phyloP scores from a whole-genome alignment of 2,113 vertebrate genomes.

The Megaceryle torquata region DNA sequence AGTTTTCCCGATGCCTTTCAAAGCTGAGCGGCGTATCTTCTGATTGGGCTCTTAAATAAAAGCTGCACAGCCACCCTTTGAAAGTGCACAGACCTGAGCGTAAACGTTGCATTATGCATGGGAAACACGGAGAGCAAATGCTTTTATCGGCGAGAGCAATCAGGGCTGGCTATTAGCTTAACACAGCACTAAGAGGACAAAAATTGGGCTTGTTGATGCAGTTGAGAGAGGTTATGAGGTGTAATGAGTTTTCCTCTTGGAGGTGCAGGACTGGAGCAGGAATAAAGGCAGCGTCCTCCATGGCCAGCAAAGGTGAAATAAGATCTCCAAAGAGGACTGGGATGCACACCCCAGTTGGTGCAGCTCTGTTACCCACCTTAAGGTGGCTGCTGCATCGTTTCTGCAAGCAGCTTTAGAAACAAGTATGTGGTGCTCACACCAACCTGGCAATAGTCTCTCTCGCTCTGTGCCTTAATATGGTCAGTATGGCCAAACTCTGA shows the following conservation, averaged over 20 bases:
- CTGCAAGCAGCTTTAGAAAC: background rate
- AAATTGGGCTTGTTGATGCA: background rate
- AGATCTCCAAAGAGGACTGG: background rate
- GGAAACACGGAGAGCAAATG: constrained; percentile 5
- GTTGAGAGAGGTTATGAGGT: background rate
- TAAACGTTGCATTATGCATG: constrained; percentile 18
- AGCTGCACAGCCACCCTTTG: constrained; percentile 8
- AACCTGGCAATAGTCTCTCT: background rate
- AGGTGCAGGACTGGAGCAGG: background rate
- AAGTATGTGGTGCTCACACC: background rate
- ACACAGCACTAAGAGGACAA: background rate
- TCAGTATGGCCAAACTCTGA: background rate
- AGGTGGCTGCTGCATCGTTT: background rate
- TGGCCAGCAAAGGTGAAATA: background rate
- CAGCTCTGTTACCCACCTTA: background rate
- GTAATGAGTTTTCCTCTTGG: background rate
- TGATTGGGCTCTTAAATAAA: constrained; percentile 35
- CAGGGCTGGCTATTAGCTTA: background rate
- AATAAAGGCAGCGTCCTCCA: background rate
- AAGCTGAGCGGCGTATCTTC: background rate
- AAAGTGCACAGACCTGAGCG: background rate
- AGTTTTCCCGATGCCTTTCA: constrained; percentile 8
- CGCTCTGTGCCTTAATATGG: fast-evolving
- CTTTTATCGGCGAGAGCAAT: background rate
- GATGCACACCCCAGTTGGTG: background rate